phyloP scores from a whole-genome alignment of 2,797 vertebrate species.

The Coregonus ussuriensis region DNA sequence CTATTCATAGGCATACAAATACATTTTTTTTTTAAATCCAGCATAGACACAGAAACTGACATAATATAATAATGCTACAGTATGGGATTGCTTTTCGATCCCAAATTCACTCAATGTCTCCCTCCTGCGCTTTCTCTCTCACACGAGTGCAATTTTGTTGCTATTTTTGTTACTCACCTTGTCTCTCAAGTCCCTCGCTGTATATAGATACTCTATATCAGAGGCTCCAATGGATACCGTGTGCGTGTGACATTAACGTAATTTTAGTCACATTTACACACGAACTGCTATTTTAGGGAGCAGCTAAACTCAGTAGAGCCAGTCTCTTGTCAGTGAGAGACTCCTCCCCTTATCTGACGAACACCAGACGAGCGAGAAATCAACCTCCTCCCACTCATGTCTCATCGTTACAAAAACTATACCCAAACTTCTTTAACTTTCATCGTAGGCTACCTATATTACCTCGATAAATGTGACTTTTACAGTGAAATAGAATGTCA shows the following conservation, averaged over 20 bases:
- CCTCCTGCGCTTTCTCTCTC: conserved; percentile 66
- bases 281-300: conserved; percentile 84
- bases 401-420: conserved; percentile 32
- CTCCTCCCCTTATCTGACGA: conserved; percentile 77
- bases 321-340: conserved; percentile 77
- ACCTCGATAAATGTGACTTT: neutral
- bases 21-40: neutral
- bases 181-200: conserved; percentile 75
- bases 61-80: neutral
- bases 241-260: conserved; percentile 66
- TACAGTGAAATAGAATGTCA: neutral
- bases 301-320: conserved; percentile 83
- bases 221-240: conserved; percentile 73
- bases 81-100: conserved; percentile 16
- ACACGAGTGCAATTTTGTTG: conserved; percentile 69
- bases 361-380: conserved; percentile 29
- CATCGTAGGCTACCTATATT: too few relatives aligned
- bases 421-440: neutral
- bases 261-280: conserved; percentile 82
- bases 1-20: neutral
- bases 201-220: conserved; percentile 80
- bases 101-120: conserved; percentile 69
- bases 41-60: neutral
- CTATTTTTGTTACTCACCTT: conserved; percentile 86
- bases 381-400: conserved; percentile 49